Evolutionary conservation across 2,113 vertebrate species (phyloP), one percentile per base, ranked within the genome.

Genomic region (Leucopsar rothschildi): DNA sequence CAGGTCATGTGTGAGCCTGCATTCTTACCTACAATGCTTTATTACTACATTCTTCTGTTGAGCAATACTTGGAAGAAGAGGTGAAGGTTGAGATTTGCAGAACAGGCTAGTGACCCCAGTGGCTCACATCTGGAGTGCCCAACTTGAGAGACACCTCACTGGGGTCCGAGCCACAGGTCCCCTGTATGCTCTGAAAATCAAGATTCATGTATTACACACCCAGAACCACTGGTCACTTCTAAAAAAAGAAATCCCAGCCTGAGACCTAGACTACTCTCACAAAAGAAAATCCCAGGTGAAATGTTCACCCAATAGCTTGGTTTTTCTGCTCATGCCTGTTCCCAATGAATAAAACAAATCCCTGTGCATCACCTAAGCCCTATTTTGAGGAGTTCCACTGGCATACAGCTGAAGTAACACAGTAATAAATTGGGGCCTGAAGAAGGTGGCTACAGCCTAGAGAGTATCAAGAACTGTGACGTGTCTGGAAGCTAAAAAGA

Each of bases 391-490:
- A 92, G 88, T 96, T 94, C 95, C 88, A 95, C 93, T 97, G 94
- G 93, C 93, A 97, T 92, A 95, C 94, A 97, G 94, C 95, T 95
- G 95, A 96, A 97, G 92, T 96, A 96, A 96, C 77, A 95, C 66
- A 88, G 72, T 93, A 88, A 95, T 88, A 93, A 95, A 93, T 94
- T 0, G 3, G 90, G 92, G 94, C 90, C 94, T 90, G 92, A 95
- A 96, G 88, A 93, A 94, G 88, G 94, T 25, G 72, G 82, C 92
- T 94, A 96, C 95, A 96, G 88, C 90, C 92, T 96, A 94, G 82
- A 96, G 69, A 79, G 72, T 92, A 90, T 95, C 91, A 94, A 96
- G 93, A 96, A 96, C 90, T 92, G 92, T 96, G 93, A 96, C 10
- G 25, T 96, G 93, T 96, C 90, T 95, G 85, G 90, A 95, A 93